Conservation (phyloP, 2,113 vertebrate genomes). For the Thamnaconus septentrionalis region DNA sequence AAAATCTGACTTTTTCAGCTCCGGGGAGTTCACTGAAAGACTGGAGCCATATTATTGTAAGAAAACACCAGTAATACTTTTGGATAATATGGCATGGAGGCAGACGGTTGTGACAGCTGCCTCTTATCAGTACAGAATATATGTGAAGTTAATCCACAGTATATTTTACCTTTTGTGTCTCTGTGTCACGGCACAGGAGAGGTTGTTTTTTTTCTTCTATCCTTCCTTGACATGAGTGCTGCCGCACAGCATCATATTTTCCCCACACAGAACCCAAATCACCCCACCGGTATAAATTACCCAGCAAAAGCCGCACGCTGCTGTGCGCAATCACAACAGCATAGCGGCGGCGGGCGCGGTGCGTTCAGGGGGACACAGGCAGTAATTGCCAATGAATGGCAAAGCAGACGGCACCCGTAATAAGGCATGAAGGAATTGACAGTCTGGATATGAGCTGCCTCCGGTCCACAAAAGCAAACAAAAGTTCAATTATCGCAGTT, state of each 20-base stretch:
- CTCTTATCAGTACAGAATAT: too few species aligned
- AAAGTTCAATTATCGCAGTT: not conserved
- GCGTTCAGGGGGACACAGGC: constrained; percentile 20
- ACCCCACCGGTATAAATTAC: constrained; percentile 15
- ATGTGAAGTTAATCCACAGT: too few species aligned
- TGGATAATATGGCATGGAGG: too few species aligned
- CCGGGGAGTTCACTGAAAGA: too few species aligned
- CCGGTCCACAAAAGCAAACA: constrained; percentile 1
- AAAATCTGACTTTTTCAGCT: too few species aligned
- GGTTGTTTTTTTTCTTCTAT: too few species aligned
- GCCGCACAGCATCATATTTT: not conserved
- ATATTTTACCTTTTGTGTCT: too few species aligned
- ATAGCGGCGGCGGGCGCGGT: constrained; percentile 12
- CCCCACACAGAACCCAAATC: constrained; percentile 14
- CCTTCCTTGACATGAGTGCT: too few species aligned
- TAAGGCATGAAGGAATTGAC: not conserved
- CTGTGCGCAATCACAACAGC: constrained; percentile 17
- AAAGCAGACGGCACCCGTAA: constrained; percentile 1
- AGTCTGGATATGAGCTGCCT: not conserved
- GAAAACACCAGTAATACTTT: too few species aligned
- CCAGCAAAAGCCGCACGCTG: not conserved
- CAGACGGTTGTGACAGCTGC: too few species aligned
- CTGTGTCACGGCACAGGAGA: too few species aligned
- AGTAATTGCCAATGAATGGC: constrained; percentile 26
- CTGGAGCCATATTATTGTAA: too few species aligned